These are phyloP conservation scores for Scolopax bukidnonensis DNA, from an alignment of 2,797 vertebrate genomes.

Conservation along the genomic window DNA sequence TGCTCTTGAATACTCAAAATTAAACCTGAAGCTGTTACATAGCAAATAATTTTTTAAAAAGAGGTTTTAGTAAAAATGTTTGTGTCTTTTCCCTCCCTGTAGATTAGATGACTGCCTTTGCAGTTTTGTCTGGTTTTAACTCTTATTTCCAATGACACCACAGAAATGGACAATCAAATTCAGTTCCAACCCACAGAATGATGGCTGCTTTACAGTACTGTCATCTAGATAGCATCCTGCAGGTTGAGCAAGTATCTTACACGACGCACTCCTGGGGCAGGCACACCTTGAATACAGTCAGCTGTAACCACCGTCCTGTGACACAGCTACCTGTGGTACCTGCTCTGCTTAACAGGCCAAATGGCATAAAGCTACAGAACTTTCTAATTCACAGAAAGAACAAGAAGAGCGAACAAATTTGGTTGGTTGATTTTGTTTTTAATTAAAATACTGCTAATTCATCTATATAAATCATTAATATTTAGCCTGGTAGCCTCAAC, in stretches of 20 bases:
- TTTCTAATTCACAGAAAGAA: not conserved
- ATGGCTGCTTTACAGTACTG: not conserved
- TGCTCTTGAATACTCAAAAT: not conserved
- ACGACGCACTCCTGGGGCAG: fast-evolving
- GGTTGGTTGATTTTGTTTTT: not conserved
- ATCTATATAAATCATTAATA: not conserved
- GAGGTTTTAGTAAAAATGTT: not conserved
- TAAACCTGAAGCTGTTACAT: not conserved
- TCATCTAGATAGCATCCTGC: not conserved
- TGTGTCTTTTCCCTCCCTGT: not conserved
- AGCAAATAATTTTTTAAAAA: not conserved
- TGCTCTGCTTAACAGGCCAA: not conserved
- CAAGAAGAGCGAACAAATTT: not conserved
- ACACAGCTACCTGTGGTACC: not conserved
- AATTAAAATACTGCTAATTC: not conserved
- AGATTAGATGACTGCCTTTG: not conserved
- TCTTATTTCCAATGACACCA: not conserved
- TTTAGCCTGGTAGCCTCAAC: not conserved
- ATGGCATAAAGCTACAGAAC: not conserved
- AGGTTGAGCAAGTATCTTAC: not conserved
- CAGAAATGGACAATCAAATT: not conserved
- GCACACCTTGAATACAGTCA: fast-evolving
- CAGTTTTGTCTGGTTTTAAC: not conserved
- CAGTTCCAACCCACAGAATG: not conserved
- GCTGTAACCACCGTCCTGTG: not conserved